Base-by-base conservation (phyloP, 2,797 vertebrate species). In the Chaunax sp. region DNA sequence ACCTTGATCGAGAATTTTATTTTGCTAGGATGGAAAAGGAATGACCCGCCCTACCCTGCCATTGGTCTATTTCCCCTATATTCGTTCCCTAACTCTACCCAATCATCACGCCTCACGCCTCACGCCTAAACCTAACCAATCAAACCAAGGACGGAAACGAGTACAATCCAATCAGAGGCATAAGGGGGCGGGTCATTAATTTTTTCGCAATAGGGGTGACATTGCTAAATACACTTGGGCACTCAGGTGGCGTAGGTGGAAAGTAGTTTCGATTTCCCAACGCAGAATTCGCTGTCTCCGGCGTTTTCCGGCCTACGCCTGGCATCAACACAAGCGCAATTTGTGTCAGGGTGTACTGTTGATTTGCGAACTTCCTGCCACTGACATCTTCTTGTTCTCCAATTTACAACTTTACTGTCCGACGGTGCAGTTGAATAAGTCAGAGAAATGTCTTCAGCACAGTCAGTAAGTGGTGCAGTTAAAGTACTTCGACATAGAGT, bases 401-500 rank as follows among this genome's bases (percentile, higher is more conserved):
- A 46, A 44, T 13, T 57, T 58, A 22, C 1, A 46, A 38, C 15
- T 58, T 59, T 20, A 0, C 40, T 2, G n/a, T 58, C 20, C 37
- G 18, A 43, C 25, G 40, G 55, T 22, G 22, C 15, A 67, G 54
- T 20, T 41, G 0, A 52, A 15, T 0, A 45, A 60, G 18, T 14
- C 20, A 50, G 7, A 76, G 66, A 77, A 14, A 93, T 93, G 92
- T 86, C 92, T 63, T 83, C 88, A 30, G 5, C 75, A 10, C 66
- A 78, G 23, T 43, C 77, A 57, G 92, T 93, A 77, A 86, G 90
- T 85, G 49, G 0, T 9, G 22, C 2, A n/a, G 2, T 56, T 14
- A 2, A 3, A 2, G 1, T 12, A 2, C 3, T 30, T 25, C 12
- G 12, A 35, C 9, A 9, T 2, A 6, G 2, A 10, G 33, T 35